These are phyloP conservation scores for Furcifer pardalis DNA, from an alignment of 2,797 vertebrate genomes.

Conservation along the genomic window DNA sequence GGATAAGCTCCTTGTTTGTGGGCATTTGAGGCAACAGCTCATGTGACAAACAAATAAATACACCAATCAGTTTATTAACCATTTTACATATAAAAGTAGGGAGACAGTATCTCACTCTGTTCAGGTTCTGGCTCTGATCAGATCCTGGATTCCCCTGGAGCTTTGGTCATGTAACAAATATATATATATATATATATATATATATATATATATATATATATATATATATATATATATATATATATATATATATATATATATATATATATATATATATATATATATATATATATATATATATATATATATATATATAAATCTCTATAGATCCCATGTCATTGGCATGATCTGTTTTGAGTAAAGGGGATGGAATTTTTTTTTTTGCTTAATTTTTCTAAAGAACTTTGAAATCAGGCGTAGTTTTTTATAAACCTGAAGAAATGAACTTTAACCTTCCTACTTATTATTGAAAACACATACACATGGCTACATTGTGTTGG, in stretches of 20 bases:
- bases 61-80: slow-evolving; percentile 11
- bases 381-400: not conserved
- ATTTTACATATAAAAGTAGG: not conserved
- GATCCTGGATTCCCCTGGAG: not conserved
- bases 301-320: no score
- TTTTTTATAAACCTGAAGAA: not conserved
- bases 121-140: not conserved
- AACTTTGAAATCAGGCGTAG: not conserved
- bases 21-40: not conserved
- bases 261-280: no score
- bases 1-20: not conserved
- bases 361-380: not conserved
- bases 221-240: no score
- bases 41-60: not conserved
- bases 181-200: not conserved
- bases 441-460: no score
- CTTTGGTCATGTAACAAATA: not conserved
- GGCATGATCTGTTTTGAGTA: not conserved
- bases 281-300: no score
- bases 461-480: no score
- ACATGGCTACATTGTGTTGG: no score
- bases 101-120: not conserved
- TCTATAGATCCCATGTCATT: no score
- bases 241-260: no score
- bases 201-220: no score